These are phyloP conservation scores for Macrochelys suwanniensis DNA, from an alignment of 2,797 vertebrate species.

Conservation along the genomic window DNA sequence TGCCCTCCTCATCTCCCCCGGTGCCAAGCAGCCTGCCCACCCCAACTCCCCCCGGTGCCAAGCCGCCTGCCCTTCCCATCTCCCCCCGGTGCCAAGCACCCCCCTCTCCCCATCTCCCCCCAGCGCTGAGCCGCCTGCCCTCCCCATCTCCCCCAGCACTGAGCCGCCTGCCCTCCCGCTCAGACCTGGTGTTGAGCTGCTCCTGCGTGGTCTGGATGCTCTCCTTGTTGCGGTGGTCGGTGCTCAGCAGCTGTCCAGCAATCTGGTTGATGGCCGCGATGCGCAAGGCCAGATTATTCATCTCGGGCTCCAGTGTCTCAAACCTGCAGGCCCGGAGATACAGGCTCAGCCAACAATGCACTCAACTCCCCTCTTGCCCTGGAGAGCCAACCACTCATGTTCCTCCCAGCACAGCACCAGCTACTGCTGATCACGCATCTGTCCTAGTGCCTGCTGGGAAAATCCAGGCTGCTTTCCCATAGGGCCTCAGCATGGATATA, in stretches of 20 bases:
- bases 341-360: no score
- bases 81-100: not conserved
- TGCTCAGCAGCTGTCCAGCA: slow-evolving; percentile 87
- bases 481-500: not conserved
- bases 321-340: slow-evolving; percentile 82
- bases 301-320: slow-evolving; percentile 95
- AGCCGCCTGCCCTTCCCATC: not conserved
- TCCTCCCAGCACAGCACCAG: not conserved
- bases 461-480: not conserved
- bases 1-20: not conserved
- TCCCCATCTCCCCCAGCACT: not conserved
- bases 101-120: not conserved
- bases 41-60: not conserved
- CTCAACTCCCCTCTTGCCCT: not conserved
- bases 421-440: not conserved
- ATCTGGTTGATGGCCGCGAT: slow-evolving; percentile 90
- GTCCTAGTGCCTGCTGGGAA: not conserved
- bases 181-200: slow-evolving; percentile 92
- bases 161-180: not conserved
- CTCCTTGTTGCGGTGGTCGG: slow-evolving; percentile 88
- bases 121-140: rapidly evolving
- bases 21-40: not conserved
- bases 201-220: slow-evolving; percentile 89
- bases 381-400: not conserved
- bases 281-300: slow-evolving; percentile 89